Conservation (phyloP, 2,113 vertebrate genomes). For the Pseudopodoces humilis region DNA sequence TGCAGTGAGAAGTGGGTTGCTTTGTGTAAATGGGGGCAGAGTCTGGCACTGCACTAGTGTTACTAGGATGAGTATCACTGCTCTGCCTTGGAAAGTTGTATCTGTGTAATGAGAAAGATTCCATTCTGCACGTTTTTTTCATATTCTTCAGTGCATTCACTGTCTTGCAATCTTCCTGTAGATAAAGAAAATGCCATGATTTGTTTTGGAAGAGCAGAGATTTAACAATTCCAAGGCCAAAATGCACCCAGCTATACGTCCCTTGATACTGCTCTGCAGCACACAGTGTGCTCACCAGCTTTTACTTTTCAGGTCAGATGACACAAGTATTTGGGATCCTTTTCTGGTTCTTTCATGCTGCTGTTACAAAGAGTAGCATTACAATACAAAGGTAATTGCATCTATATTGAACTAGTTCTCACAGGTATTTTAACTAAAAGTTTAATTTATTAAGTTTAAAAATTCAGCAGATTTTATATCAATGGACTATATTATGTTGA, state of each 20-base stretch:
- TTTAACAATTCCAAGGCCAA: neutral
- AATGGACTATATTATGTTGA: neutral
- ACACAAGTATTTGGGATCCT: neutral
- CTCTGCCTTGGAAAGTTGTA: neutral
- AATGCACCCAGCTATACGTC: neutral
- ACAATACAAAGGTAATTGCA: neutral
- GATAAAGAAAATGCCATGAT: neutral
- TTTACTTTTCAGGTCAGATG: neutral
- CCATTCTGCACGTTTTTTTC: neutral
- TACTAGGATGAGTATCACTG: neutral
- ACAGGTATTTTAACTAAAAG: neutral
- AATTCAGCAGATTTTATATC: neutral
- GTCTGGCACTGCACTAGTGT: neutral
- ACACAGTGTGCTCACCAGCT: neutral
- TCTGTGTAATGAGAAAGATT: neutral
- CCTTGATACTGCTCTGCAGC: neutral
- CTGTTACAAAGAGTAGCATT: neutral
- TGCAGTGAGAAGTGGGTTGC: neutral
- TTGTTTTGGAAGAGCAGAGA: slow-evolving; percentile 3
- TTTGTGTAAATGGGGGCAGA: neutral
- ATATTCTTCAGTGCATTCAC: neutral
- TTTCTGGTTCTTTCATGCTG: neutral
- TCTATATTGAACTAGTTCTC: neutral
- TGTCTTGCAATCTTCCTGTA: neutral
- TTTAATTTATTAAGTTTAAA: neutral